Base-by-base conservation (phyloP, 2,113 vertebrate genomes). In the Arvicanthis niloticus region DNA sequence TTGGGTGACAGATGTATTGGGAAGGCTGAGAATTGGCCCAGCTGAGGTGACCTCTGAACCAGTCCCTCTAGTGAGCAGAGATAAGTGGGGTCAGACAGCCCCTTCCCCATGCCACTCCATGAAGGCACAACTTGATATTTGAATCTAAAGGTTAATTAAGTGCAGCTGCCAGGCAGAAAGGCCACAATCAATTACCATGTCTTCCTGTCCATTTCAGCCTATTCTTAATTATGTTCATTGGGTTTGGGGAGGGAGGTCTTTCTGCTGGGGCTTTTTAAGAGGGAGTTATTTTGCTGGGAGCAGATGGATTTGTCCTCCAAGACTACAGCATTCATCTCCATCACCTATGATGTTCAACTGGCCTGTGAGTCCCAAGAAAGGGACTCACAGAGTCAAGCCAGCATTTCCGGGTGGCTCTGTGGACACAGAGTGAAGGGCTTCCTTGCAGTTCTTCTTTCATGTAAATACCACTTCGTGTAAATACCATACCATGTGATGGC, bases 101-200 rank as follows among this genome's bases (percentile, higher is more conserved):
- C 90, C 56, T 95, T 94, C 96, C 96, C 96, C 97, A 91, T 88
- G 98, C 97, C 96, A 97, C 97, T 97, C 97, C 97, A 84, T 82
- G 97, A 97, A 97, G 96, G 98, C 98, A 96, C 97, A 78, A 96
- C 98, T 98, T 99, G 99, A 98, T 98, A 99, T 99, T 99, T 99
- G 98, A 99, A 98, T 98, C 98, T 98, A 99, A 99, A 99, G 98
- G 99, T 99, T 99, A 99, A 99, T 99, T 98, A 99, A 99, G 98
- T 99, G 98, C 98, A 98, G 98, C 98, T 98, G 98, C 96, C 98
- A 98, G 98, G 97, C 98, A 98, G 98, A 98, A 98, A 98, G 98
- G 98, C 98, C 98, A 98, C 98, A 98, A 98, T 99, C 98, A 99
- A 98, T 98, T 98, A 98, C 97, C 6, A 51, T 19, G 97, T 97